Base-by-base conservation (phyloP, 2,888 invertebrate species). In the Panopea generosa region DNA sequence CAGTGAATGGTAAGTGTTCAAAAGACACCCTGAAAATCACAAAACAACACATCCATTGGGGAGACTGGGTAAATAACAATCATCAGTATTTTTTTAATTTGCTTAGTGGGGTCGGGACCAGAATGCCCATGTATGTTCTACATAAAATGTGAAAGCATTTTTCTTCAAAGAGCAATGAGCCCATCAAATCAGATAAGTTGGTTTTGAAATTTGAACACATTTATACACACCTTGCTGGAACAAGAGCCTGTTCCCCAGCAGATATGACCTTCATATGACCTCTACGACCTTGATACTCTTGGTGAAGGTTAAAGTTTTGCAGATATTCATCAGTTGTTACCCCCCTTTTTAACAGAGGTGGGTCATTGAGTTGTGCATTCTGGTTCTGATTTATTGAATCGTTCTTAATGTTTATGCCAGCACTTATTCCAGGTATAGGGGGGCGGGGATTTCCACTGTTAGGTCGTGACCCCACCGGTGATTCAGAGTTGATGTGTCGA, bases 231-330 rank as follows among this genome's bases (percentile, higher is more conserved):
- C 33, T 33, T 7, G 33, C 33, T 33, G 33, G 33, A 33, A 33
- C 11, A 7, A 7, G 33, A 4, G 33, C 6, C 27, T 49, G 40
- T n/a, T 70, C 62, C 45, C n/a, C 16, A 11, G 33, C 33, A 0
- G 49, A 18, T 20, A 38, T 61, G 43, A 77, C 66, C 69, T 67
- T 81, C 29, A 88, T 72, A 53, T 86, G 86, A 26, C 87, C 89
- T 45, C 77, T 73, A 26, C 86, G 83, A 50, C 85, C 87, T 62
- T 87, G 87, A 71, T 87, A 87, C 33, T 83, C 82, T 14, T 86
- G 87, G 57, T 87, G 87, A 56, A 86, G 70, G 57, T 88, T 88
- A 14, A 88, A 63, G 57, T 82, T 71, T 7, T 86, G 69, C 3
- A 53, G 55, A 65, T 82, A 84, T 43, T 77, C 74, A 29, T 67